Base-by-base conservation (phyloP, 2,113 vertebrate species). In the Dunckerocampus dactyliophorus region DNA sequence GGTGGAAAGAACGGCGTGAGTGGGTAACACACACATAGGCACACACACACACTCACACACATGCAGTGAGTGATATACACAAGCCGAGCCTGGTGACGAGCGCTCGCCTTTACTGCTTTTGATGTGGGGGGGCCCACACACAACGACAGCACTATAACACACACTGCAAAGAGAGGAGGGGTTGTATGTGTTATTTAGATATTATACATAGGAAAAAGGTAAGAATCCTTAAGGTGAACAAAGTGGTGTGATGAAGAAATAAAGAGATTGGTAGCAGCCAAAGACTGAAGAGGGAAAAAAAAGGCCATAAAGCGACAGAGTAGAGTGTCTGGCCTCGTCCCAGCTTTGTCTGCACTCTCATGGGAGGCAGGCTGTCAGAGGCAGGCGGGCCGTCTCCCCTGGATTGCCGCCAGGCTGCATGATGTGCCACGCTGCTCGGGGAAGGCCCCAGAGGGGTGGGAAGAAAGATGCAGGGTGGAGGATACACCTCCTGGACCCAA, bases 271-370 rank as follows among this genome's bases (percentile, higher is more conserved):
- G 15, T 12, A 37, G 34, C n/a, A 62, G 58, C 51, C 49, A 61
- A 37, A 51, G 6, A 12, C 20, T 6, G 12, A 1, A 9, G 62
- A 49, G 43, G 28, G 43, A 59, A 34, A 21, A 20, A 22, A n/a
- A 45, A 50, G 39, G 45, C n/a, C 5, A 66, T 74, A 79, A 74
- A 72, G 24, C 19, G 58, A 74, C 70, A 66, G 71, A 17, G 39
- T 65, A 67, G 63, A 73, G 76, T 28, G 69, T 72, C 77, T 90
- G 90, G 89, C 88, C 6, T 24, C 48, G 73, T 74, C 80, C 90
- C 88, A 91, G 88, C 88, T 90, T 90, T 91, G 90, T 91, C 88
- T 63, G 59, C 63, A 62, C 74, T 83, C 87, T 88, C 78, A 68
- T 77, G 77, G 82, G 83, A 80, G 76, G 70, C 63, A 71, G 85